A percentile compares a stretch with the other conserved stretches of the same genome.
Evolutionary conservation across 2,888 invertebrate species (phyloP).

Genomic region (Drosophila suboccidentalis): DNA sequence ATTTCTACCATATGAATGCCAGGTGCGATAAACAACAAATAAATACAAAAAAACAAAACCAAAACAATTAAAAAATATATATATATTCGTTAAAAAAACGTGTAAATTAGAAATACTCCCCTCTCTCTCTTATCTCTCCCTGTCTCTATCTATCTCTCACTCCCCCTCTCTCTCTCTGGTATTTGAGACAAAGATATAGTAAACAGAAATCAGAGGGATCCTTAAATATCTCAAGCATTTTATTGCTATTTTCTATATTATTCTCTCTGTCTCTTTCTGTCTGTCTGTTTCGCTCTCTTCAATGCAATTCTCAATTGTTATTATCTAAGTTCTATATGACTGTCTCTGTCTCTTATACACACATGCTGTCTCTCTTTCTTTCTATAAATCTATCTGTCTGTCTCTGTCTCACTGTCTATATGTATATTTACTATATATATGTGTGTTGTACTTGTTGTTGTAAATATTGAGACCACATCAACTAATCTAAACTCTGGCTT

Average conservation of each 20-base stretch:
- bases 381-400: background rate
- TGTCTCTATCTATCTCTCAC: constrained; percentile 8
- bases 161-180: background rate
- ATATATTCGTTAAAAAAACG: constrained; percentile 1
- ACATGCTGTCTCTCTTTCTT: constrained; percentile 17
- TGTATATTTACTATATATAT: constrained; percentile 17
- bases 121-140: constrained; percentile 13
- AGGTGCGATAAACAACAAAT: constrained; percentile 88
- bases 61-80: constrained; percentile 12
- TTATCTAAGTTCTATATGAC: constrained; percentile 4
- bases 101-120: constrained; percentile 14
- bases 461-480: constrained; percentile 36
- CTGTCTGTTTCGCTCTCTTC: constrained; percentile 21
- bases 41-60: constrained; percentile 11
- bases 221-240: background rate
- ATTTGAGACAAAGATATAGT: constrained; percentile 11
- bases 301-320: background rate
- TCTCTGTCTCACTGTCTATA: constrained; percentile 27
- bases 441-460: constrained; percentile 53
- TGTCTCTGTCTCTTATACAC: constrained; percentile 19
- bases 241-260: background rate
- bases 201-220: constrained; percentile 14
- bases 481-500: constrained; percentile 17
- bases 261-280: constrained; percentile 5
- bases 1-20: constrained; percentile 98